Evolutionary conservation across 2,797 vertebrate genomes (phyloP).

Genomic region (Epinephelus awoara): DNA sequence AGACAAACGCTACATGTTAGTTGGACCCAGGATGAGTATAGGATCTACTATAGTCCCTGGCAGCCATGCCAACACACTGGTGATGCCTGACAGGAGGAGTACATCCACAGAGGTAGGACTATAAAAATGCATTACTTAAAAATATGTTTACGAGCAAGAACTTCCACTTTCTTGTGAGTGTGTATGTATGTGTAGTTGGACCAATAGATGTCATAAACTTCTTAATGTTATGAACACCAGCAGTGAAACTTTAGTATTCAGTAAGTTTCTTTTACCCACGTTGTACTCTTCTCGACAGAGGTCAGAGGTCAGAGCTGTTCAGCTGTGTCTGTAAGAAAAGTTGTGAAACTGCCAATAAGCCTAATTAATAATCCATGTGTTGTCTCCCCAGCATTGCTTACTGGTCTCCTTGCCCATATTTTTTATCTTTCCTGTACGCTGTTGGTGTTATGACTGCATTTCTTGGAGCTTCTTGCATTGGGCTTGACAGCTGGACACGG

Average conservation of each 20-base stretch:
- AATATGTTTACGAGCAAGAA: neutral
- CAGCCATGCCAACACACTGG: conserved; percentile 68
- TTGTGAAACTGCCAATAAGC: neutral
- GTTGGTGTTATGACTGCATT: neutral
- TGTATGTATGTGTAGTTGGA: neutral
- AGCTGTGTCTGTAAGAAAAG: neutral
- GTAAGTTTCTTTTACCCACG: neutral
- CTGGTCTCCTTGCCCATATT: too few species aligned
- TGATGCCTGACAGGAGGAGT: conserved; percentile 51
- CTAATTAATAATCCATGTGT: too few species aligned
- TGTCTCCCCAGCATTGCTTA: too few species aligned
- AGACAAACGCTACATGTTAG: conserved; percentile 68
- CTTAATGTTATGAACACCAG: neutral
- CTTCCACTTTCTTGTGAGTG: neutral
- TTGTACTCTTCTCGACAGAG: neutral
- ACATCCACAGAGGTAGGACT: conserved; percentile 36
- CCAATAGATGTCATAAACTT: too few species aligned
- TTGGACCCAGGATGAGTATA: conserved; percentile 71
- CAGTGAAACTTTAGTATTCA: neutral
- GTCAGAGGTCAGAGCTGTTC: neutral
- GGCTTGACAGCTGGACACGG: neutral
- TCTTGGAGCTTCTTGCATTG: neutral
- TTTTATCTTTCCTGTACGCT: neutral
- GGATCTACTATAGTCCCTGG: conserved; percentile 53
- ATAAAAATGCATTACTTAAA: neutral